Evolutionary conservation across 92 coral and sea anemone species (phyloP).

Genomic region (Blastomussa wellsi): DNA sequence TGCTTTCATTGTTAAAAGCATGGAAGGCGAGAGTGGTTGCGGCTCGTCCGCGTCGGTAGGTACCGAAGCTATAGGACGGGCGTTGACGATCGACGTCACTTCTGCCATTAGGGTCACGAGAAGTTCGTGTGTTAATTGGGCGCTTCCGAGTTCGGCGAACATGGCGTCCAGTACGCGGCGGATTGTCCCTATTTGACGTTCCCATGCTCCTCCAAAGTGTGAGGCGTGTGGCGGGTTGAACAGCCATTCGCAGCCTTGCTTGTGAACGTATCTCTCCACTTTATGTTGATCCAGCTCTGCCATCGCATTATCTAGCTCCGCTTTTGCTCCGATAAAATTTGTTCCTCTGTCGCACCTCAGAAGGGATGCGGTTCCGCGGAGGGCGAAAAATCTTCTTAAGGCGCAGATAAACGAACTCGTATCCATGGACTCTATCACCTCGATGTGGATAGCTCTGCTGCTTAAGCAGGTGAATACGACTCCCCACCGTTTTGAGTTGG

Average conservation of each 20-base stretch:
- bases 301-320: slow-evolving; percentile 37
- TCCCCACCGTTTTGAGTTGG: slow-evolving; percentile 33
- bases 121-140: slow-evolving; percentile 37
- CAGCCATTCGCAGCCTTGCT: too few species aligned
- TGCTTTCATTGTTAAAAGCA: slow-evolving; percentile 40
- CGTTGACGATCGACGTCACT: slow-evolving; percentile 36
- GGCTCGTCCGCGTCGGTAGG: slow-evolving; percentile 41
- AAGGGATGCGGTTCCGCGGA: slow-evolving; percentile 39
- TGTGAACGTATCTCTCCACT: too few species aligned
- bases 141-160: slow-evolving; percentile 27
- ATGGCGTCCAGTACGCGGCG: slow-evolving; percentile 28
- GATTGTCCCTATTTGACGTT: slow-evolving; percentile 19
- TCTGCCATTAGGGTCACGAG: slow-evolving; percentile 45
- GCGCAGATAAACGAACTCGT: too few species aligned
- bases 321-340: slow-evolving; percentile 49
- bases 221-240: slow-evolving; percentile 27
- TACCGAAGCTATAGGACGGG: slow-evolving; percentile 27
- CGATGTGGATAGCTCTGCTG: neutral
- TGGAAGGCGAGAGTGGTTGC: slow-evolving; percentile 34
- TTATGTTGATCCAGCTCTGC: slow-evolving; percentile 37
- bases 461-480: slow-evolving; percentile 23
- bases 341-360: slow-evolving; percentile 52
- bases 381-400: slow-evolving; percentile 37
- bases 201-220: slow-evolving; percentile 17
- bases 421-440: slow-evolving; percentile 45